Evolutionary conservation across 2,888 invertebrate genomes (phyloP), one percentile per base, ranked within the genome.

Genomic region (Platycheirus rosarum): DNA sequence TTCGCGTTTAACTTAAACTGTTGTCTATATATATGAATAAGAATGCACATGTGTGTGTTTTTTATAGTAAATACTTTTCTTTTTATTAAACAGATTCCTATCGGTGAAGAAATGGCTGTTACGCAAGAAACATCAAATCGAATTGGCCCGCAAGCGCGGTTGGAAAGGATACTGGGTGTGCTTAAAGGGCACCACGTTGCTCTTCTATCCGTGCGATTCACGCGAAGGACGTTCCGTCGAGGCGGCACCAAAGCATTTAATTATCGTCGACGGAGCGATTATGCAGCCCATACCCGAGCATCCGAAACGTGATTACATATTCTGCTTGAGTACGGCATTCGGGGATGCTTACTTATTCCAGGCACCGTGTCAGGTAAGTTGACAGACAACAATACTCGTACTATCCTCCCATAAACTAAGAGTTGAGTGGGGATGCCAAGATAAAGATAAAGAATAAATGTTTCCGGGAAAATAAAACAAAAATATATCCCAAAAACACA

Each of bases 131-230:
- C 97, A 97, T 92, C 97, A 97, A 92, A 96, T 98, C 89, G 98
- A 98, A 91, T 92, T 98, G 91, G 98, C 98, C 49, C 94, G 97
- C 74, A 97, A 98, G 91, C 94, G 98, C 48, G 98, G 97, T 85
- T 99, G 98, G 98, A 98, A 98, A 91, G 97, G 97, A 85, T 98
- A 98, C 91, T 98, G 98, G 98, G 98, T 98, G 66, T 98, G 98
- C 91, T 92, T 99, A 87, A 98, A 98, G 91, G 98, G 98, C 86
- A 98, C 98, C 77, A 98, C 98, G 51, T 92, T 98, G 76, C 94
- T 98, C 76, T 98, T 98, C 92, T 98, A 98, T 91, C 97, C 97
- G 2, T 97, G 97, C 91, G 97, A 97, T 91, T 97, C 97, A 46
- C 94, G 97, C 84, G 97, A 97, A 90, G 96, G 96, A 51, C 93